phyloP scores from a whole-genome alignment of 2,888 invertebrate genomes.

The Lapara coniferarum region DNA sequence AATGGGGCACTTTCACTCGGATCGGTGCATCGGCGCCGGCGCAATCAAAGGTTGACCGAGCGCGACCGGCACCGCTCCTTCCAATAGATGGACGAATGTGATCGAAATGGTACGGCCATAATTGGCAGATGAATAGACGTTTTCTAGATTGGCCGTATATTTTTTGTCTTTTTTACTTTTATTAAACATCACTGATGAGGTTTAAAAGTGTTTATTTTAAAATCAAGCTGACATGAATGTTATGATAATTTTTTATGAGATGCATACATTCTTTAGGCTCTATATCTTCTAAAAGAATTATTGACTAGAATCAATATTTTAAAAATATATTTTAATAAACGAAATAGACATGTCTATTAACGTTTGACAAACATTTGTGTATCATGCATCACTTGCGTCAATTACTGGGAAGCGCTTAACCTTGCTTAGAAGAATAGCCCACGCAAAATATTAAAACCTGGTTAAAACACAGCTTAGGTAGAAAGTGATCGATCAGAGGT shows the following conservation, averaged over 20 bases:
- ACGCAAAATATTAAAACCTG: background rate
- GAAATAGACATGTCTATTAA: background rate
- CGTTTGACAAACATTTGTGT: background rate
- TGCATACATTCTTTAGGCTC: too few relatives aligned
- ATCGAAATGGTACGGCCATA: background rate
- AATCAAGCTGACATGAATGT: too few relatives aligned
- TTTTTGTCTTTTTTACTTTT: background rate
- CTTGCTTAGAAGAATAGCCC: background rate
- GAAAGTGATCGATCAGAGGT: conserved; percentile 51
- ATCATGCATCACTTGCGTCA: background rate
- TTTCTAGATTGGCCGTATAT: background rate
- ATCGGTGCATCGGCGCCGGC: conserved; percentile 58
- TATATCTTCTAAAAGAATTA: too few relatives aligned
- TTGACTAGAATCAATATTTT: too few relatives aligned
- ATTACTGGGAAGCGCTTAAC: background rate
- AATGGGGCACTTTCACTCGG: conserved; percentile 74
- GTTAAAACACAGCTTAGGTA: conserved; percentile 35
- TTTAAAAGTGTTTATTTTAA: too few relatives aligned
- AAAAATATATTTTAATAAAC: too few relatives aligned
- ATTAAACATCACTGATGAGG: too few relatives aligned
- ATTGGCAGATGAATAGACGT: background rate
- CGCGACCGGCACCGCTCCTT: conserved; percentile 55
- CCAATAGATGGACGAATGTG: conserved; percentile 41
- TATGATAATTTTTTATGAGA: too few relatives aligned
- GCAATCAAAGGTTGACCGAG: conserved; percentile 59